phyloP scores from a whole-genome alignment of 2,113 vertebrate species.

The Xenus cinereus region DNA sequence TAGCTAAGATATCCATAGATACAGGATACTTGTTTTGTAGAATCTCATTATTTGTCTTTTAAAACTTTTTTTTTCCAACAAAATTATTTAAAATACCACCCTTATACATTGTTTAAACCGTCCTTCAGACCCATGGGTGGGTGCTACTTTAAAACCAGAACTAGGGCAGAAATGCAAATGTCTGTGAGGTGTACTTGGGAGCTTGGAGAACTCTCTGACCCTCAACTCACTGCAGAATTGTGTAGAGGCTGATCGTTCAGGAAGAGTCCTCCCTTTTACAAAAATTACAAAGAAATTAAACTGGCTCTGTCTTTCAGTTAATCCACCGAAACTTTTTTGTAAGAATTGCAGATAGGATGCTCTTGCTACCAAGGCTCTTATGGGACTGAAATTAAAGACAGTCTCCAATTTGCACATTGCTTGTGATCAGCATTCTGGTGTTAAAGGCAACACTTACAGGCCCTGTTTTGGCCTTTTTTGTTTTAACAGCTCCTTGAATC shows the following conservation, averaged over 20 bases:
- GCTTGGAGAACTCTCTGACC: neutral
- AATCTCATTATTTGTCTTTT: neutral
- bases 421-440: neutral
- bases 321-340: neutral
- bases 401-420: neutral
- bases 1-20: neutral
- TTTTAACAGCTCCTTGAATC: neutral
- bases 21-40: neutral
- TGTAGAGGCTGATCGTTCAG: neutral
- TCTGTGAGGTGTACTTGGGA: neutral
- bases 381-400: neutral
- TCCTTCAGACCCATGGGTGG: neutral
- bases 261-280: neutral
- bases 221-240: neutral
- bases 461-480: neutral
- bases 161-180: neutral
- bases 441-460: neutral
- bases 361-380: neutral
- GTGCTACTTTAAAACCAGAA: neutral
- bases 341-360: neutral
- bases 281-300: neutral
- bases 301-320: neutral
- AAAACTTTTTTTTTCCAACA: neutral
- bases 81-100: neutral
- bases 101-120: neutral